Percentiles rank a stretch among this genome's conserved stretches.
These are phyloP conservation scores for Spea bombifrons DNA, from an alignment of 2,113 vertebrate genomes.

Conservation along the genomic window DNA sequence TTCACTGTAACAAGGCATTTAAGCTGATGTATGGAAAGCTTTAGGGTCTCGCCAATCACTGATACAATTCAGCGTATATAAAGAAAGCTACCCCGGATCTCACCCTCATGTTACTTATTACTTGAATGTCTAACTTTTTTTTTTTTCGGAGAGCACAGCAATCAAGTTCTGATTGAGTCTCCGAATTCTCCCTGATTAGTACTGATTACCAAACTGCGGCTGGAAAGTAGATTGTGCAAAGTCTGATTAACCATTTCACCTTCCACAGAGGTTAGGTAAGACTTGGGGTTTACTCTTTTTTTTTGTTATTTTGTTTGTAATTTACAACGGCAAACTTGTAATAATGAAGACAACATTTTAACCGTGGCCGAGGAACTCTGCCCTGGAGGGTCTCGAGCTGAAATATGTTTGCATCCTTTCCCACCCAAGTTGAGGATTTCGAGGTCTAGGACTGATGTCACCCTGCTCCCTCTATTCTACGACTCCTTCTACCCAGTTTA, in stretches of 20 bases:
- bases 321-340: not conserved
- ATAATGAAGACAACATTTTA: too few species aligned
- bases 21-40: too few species aligned
- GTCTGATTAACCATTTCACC: not conserved
- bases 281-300: not conserved
- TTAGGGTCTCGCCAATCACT: too few species aligned
- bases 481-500: too few species aligned
- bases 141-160: not conserved
- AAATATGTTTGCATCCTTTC: too few species aligned
- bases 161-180: slow-evolving; percentile 47
- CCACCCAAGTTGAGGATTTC: too few species aligned
- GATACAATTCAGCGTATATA: not conserved
- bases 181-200: slow-evolving; percentile 60
- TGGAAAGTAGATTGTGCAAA: slow-evolving; percentile 51
- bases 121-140: slow-evolving; percentile 1
- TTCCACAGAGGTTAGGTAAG: not conserved
- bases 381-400: too few species aligned
- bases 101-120: not conserved
- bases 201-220: slow-evolving; percentile 61
- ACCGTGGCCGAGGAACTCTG: too few species aligned
- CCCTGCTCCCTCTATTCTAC: too few species aligned
- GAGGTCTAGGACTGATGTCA: too few species aligned
- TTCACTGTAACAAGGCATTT: too few species aligned
- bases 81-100: not conserved
- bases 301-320: not conserved